These are phyloP conservation scores for zebrafish (Danio rerio) DNA, from an alignment of 2,113 vertebrate genomes.

Conservation along the genomic window GRCz12tu NC_133197.1:13313001-13313500, in stretches of 20 bases:
- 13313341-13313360: slow-evolving; percentile 3
- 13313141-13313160: slow-evolving; percentile 47
- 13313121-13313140: slow-evolving; percentile 38
- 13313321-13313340: slow-evolving; percentile 28
- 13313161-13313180: slow-evolving; percentile 38
- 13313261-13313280: slow-evolving; percentile 36
- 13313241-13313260: slow-evolving; percentile 26
- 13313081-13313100: slow-evolving; percentile 46
- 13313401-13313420: slow-evolving; percentile 29
- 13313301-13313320: slow-evolving; percentile 22
- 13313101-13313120: slow-evolving; percentile 32
- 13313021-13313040: slow-evolving; percentile 29
- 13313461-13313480: slow-evolving; percentile 36
- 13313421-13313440: slow-evolving; percentile 45
- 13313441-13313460: slow-evolving; percentile 37
- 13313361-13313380: background rate
- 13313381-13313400: slow-evolving; percentile 43
- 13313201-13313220: slow-evolving; percentile 22
- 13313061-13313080: slow-evolving; percentile 41
- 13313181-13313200: slow-evolving; percentile 30
- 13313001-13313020: slow-evolving; percentile 25
- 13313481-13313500: slow-evolving; percentile 32
- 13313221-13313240: slow-evolving; percentile 41
- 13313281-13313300: slow-evolving; percentile 19
- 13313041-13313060: slow-evolving; percentile 50